A percentile compares a stretch with the other conserved stretches of the same genome.
These are phyloP conservation scores for Ameiurus melas DNA, from an alignment of 2,113 vertebrate species.

Conservation along the genomic window DNA sequence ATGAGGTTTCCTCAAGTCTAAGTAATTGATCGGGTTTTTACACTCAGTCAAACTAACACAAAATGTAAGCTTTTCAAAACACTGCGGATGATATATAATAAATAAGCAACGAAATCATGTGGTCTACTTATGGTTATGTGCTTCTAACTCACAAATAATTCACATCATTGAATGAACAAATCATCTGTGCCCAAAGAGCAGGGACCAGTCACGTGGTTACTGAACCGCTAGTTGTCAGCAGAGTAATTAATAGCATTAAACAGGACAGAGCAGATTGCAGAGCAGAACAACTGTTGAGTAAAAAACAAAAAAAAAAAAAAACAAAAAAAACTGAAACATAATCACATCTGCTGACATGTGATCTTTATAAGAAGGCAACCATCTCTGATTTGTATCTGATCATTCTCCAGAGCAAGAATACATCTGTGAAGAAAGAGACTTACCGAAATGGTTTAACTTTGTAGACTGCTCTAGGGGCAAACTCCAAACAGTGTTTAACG, in stretches of 20 bases:
- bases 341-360: not conserved
- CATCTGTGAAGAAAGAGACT: not conserved
- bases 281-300: not conserved
- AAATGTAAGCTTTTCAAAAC: too few species aligned
- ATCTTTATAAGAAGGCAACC: not conserved
- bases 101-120: not conserved
- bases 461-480: not conserved
- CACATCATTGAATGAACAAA: not conserved
- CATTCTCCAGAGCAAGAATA: not conserved
- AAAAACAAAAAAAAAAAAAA: not conserved
- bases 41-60: not conserved
- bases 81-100: not conserved
- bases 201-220: conserved; percentile 23
- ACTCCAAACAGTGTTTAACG: not conserved
- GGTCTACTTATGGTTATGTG: not conserved
- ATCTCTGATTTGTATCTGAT: not conserved
- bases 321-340: not conserved
- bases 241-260: conserved; percentile 10
- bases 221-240: not conserved
- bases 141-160: not conserved
- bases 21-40: not conserved
- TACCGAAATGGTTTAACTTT: not conserved
- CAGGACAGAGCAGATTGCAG: not conserved
- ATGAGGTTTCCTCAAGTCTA: not conserved
- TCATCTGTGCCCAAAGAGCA: conserved; percentile 24